Evolutionary conservation across 2,797 vertebrate genomes (phyloP).

Genomic region (Echiichthys vipera): DNA sequence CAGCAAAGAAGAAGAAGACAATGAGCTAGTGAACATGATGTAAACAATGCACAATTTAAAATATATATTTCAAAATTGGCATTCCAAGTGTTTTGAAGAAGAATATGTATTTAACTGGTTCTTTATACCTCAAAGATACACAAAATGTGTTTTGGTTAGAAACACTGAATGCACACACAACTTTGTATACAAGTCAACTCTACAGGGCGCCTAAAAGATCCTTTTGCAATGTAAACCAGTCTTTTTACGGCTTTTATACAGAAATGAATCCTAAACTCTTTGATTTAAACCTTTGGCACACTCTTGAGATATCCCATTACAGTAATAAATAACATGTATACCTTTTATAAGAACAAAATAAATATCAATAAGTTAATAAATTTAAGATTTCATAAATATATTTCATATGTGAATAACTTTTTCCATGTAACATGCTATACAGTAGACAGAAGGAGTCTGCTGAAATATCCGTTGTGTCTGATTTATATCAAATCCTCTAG

Average conservation of each 20-base stretch:
- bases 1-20: neutral
- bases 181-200: slow-evolving; percentile 3
- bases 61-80: neutral
- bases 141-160: neutral
- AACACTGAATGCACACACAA: neutral
- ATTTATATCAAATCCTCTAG: slow-evolving; percentile 7
- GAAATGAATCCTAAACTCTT: slow-evolving; percentile 9
- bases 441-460: slow-evolving; percentile 24
- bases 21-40: neutral
- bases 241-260: slow-evolving; percentile 11
- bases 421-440: slow-evolving; percentile 23
- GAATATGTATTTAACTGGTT: neutral
- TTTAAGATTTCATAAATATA: slow-evolving; percentile 91
- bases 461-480: neutral
- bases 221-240: slow-evolving; percentile 10
- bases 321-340: slow-evolving; percentile 86
- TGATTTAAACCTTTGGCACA: slow-evolving; percentile 82
- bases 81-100: neutral
- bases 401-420: slow-evolving; percentile 53
- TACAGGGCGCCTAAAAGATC: neutral
- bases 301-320: slow-evolving; percentile 77
- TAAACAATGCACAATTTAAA: neutral
- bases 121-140: neutral
- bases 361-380: slow-evolving; percentile 96
- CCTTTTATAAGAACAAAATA: slow-evolving; percentile 86